Base-by-base conservation (phyloP, 2,113 vertebrate species). In the Stegastes partitus region DNA sequence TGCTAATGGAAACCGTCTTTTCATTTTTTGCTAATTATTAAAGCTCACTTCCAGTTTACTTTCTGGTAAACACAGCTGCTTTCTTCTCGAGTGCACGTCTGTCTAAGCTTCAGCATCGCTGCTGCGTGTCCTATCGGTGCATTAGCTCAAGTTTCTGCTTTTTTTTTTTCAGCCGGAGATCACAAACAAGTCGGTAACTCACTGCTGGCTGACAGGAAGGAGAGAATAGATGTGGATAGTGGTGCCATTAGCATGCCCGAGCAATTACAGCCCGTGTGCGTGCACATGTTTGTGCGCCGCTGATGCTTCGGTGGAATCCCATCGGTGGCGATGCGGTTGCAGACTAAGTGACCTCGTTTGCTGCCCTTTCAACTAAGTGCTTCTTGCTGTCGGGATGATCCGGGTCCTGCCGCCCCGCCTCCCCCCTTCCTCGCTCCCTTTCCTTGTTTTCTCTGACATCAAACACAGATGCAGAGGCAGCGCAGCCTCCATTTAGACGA, bases 311-410 rank as follows among this genome's bases (percentile, higher is more conserved):
- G 39, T 55, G 19, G 6, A 53, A 63, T 79, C 67, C 63, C 39
- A 63, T 23, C 15, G 66, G 44, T 55, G 64, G 28, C 83, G 26
- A 45, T 79, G 81, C 15, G 75, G 74, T 67, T 82, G 57, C 55
- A 67, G 77, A 73, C 75, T 83, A 84, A 87, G 74, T 85, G 85
- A 87, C 80, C 81, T 72, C 9, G 14, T 89, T 87, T 79, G 57
- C 74, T 64, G 28, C 68, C 79, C 74, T 86, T 68, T 76, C 64
- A 87, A 75, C 83, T 87, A 86, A 74, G 77, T 89, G 79, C 79
- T 76, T 54, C 68, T 79, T 56, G 55, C 66, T 70, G 75, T 66
- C 63, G 62, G 56, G 56, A 71, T 71, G 61, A 81, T 63, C 77
- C 73, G 31, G 54, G 22, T 16, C 1, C 61, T 14, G 2, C 37